These are phyloP conservation scores for Lagocephalus sceleratus DNA, from an alignment of 2,797 vertebrate species.

Conservation along the genomic window DNA sequence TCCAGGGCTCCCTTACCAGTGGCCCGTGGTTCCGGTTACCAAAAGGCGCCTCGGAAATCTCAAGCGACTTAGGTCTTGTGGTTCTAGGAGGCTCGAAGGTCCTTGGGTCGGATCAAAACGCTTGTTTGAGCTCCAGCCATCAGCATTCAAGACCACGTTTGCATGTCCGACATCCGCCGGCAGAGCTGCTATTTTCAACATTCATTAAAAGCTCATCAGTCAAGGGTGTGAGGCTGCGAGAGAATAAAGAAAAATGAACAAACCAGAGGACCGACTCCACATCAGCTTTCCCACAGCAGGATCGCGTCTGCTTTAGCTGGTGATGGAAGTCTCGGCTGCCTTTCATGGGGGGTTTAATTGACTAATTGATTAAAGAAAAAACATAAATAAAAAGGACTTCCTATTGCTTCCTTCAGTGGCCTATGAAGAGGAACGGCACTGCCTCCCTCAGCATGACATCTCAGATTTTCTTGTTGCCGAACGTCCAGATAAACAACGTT, in stretches of 20 bases:
- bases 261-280: slow-evolving; percentile 17
- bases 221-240: slow-evolving; percentile 11
- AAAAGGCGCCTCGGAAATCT: too few species aligned
- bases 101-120: neutral
- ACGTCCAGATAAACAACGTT: too few species aligned
- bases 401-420: too few species aligned
- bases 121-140: neutral
- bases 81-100: too few species aligned
- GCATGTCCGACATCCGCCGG: slow-evolving; percentile 1
- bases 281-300: slow-evolving; percentile 29
- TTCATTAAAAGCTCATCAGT: slow-evolving; percentile 52
- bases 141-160: neutral
- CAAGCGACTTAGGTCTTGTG: too few species aligned
- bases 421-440: too few species aligned
- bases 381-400: too few species aligned
- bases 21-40: too few species aligned
- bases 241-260: slow-evolving; percentile 38
- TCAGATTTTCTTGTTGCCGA: slow-evolving; percentile 21
- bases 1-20: too few species aligned
- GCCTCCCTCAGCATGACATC: too few species aligned
- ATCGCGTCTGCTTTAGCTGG: slow-evolving; percentile 7
- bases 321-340: slow-evolving; percentile 9
- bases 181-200: slow-evolving; percentile 13
- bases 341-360: too few species aligned
- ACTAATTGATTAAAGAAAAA: too few species aligned